Evolutionary conservation across 2,113 vertebrate species (phyloP).

Genomic region (Bubo bubo): DNA sequence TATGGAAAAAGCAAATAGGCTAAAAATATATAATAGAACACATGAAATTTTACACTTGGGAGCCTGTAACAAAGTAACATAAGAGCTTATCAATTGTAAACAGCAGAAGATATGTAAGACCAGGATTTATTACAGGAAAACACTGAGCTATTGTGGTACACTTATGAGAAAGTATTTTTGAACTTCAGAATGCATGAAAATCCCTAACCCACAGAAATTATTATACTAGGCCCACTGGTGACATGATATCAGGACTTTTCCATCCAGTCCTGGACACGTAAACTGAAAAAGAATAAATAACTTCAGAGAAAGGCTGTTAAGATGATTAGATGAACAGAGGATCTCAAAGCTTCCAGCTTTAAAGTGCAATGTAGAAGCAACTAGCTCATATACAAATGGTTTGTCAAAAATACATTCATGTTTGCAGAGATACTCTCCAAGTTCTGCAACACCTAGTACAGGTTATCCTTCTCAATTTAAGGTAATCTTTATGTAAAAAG

Average conservation of each 20-base stretch:
- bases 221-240: background rate
- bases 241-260: background rate
- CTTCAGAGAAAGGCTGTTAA: background rate
- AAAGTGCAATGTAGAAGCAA: background rate
- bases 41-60: background rate
- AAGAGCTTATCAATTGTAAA: background rate
- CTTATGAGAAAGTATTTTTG: background rate
- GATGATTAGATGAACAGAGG: background rate
- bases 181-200: background rate
- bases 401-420: background rate
- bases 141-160: background rate
- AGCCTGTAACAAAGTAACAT: background rate
- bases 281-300: background rate
- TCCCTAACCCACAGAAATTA: background rate
- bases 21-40: background rate
- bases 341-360: background rate
- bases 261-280: fast-evolving
- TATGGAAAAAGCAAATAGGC: background rate
- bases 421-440: background rate
- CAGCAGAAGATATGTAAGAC: background rate
- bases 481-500: background rate
- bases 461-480: background rate
- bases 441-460: background rate
- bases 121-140: background rate
- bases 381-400: background rate